A percentile compares a stretch with the other conserved stretches of the same genome.
These are phyloP conservation scores for Ctenopoma kingsleyae DNA, from an alignment of 2,797 vertebrate species.

Conservation along the genomic window DNA sequence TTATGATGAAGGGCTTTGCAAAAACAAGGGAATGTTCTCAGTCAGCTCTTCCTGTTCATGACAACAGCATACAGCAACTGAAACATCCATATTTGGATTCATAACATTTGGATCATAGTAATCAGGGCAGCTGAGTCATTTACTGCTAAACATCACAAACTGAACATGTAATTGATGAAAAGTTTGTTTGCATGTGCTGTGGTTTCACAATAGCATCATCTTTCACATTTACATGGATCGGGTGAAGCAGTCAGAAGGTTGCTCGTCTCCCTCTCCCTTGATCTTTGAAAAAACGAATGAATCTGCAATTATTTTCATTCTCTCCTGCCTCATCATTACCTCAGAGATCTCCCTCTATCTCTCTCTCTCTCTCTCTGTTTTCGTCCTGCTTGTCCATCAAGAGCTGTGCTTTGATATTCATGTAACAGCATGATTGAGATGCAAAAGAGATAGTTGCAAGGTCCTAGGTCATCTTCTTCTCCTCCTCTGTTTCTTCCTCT, in stretches of 20 bases:
- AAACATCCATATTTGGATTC: not conserved
- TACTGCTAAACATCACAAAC: slow-evolving; percentile 21
- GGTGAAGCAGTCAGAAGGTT: slow-evolving; percentile 50
- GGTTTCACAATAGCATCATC: slow-evolving; percentile 16
- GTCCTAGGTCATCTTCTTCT: slow-evolving; percentile 64
- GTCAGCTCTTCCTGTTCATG: not conserved
- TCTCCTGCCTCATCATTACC: slow-evolving; percentile 65
- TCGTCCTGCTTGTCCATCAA: slow-evolving; percentile 71
- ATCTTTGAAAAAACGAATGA: slow-evolving; percentile 69
- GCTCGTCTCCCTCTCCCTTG: slow-evolving; percentile 55
- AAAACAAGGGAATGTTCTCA: not conserved
- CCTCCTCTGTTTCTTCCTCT: slow-evolving; percentile 44
- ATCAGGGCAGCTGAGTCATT: slow-evolving; percentile 14
- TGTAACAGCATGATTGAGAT: slow-evolving; percentile 67
- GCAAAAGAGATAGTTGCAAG: slow-evolving; percentile 57
- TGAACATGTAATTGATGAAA: slow-evolving; percentile 29
- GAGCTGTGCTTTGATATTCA: slow-evolving; percentile 82
- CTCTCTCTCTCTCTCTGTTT: slow-evolving; percentile 39
- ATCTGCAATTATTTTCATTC: slow-evolving; percentile 70
- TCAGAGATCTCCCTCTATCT: slow-evolving; percentile 49
- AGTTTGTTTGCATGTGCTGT: slow-evolving; percentile 19
- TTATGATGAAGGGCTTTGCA: not conserved
- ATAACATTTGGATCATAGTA: slow-evolving; percentile 6
- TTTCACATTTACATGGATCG: slow-evolving; percentile 55
- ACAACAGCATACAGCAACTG: not conserved